Base-by-base conservation (phyloP, 2,888 invertebrate species). In the Oxytorus armatus region DNA sequence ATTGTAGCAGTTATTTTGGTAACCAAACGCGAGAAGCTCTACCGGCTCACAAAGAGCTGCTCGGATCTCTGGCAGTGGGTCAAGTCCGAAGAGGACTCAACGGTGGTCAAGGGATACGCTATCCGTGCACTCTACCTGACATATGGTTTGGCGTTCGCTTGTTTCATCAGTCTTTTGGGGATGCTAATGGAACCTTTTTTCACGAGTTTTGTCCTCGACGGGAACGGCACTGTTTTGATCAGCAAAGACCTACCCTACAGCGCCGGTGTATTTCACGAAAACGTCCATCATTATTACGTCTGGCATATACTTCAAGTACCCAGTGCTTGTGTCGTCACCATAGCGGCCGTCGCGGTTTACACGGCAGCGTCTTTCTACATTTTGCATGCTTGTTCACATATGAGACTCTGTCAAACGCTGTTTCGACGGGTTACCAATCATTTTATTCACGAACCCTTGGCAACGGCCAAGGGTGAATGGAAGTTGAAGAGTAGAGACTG, bases 21-120 rank as follows among this genome's bases (percentile, higher is more conserved):
- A 68, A 66, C 66, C 3, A 78, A 73, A 73, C 78, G 78, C 51
- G 14, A 57, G 23, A 59, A 73, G 10, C 51, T 78, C 23, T 5
- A 23, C 16, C 57, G 59, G 4, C 75, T 87, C 39, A 39, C 86
- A n/a, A 33, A 18, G 4, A 8, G 33, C 21, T 83, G 83, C 66
- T 83, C 84, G 33, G 23, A 74, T 1, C 79, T 87, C 7, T 87
- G 87, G 87, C 16, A 65, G 2, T 23, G n/a, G 2, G 66, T 85
- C 11, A 72, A 68, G 14, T n/a, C 23, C 0, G 29, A 21, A 0
- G 84, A 85, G 25, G 83, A 74, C 44, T 10, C 8, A 21, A 18
- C 14, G 66, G 82, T 16, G 36, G 51, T 66, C 5, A 39, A 61
- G n/a, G 42, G 51, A 10, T 84, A 80, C 42, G 57, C 75, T 3